Evolutionary conservation across 2,888 invertebrate genomes (phyloP).

Genomic region (Odontothrips loti): DNA sequence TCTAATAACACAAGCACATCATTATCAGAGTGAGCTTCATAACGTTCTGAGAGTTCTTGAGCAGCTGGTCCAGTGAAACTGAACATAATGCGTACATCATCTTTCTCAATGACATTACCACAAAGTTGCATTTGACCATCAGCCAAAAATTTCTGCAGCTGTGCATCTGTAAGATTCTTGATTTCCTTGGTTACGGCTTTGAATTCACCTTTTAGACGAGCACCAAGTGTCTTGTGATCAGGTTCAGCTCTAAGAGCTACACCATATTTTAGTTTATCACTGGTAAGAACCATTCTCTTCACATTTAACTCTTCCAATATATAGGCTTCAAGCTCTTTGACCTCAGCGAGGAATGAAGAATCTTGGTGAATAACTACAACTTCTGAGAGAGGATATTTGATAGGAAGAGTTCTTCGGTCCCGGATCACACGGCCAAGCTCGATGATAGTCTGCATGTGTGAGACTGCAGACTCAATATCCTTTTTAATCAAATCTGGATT

Average conservation of each 20-base stretch:
- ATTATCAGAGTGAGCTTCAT: conserved; percentile 86
- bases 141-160: conserved; percentile 70
- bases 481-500: conserved; percentile 68
- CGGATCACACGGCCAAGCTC: conserved; percentile 89
- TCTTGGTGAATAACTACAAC: conserved; percentile 92
- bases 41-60: conserved; percentile 61
- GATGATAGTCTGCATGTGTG: conserved; percentile 90
- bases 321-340: conserved; percentile 67
- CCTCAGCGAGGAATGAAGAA: conserved; percentile 61
- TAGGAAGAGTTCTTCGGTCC: conserved; percentile 88
- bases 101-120: conserved; percentile 70
- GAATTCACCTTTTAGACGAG: conserved; percentile 82
- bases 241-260: conserved; percentile 89
- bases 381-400: conserved; percentile 95
- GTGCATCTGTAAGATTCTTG: conserved; percentile 68
- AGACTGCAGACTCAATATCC: conserved; percentile 83
- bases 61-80: conserved; percentile 60
- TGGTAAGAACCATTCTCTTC: conserved; percentile 73
- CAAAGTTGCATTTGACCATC: conserved; percentile 67
- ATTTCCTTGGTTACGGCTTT: conserved; percentile 80
- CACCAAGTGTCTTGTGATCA: conserved; percentile 87
- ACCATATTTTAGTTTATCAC: conserved; percentile 88
- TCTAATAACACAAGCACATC: conserved; percentile 86
- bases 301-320: conserved; percentile 92
- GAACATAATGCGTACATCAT: conserved; percentile 80